Conservation (phyloP, 2,113 vertebrate species). For the Ptyas mucosa region DNA sequence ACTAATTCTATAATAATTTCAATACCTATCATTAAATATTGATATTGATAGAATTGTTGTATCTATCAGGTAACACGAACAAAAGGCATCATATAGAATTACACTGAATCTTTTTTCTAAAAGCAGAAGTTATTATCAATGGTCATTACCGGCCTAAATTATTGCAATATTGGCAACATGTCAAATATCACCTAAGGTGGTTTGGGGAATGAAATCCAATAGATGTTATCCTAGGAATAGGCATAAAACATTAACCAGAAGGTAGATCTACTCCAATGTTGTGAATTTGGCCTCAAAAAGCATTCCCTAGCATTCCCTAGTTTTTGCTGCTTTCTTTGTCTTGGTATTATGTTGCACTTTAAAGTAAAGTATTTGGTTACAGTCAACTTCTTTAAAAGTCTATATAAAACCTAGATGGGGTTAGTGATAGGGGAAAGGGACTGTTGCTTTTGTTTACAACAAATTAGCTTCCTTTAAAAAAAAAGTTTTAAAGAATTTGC, state of each 20-base stretch:
- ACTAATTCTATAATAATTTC: slow-evolving; percentile 42
- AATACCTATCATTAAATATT: background rate
- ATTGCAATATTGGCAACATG: slow-evolving; percentile 29
- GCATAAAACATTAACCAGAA: background rate
- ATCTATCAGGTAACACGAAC: slow-evolving; percentile 23
- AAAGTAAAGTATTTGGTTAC: background rate
- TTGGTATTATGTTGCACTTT: background rate
- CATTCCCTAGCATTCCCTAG: background rate
- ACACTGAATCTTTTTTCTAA: background rate
- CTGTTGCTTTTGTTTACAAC: background rate
- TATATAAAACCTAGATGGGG: background rate
- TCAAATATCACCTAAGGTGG: background rate
- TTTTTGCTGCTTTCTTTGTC: background rate
- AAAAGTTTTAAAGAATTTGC: background rate
- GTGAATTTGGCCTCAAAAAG: no score
- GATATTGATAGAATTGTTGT: slow-evolving; percentile 19
- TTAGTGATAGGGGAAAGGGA: background rate
- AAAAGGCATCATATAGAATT: slow-evolving; percentile 19
- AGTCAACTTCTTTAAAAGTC: background rate
- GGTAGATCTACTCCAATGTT: background rate
- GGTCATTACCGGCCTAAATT: slow-evolving; percentile 19
- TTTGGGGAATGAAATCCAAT: background rate
- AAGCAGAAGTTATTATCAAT: slow-evolving; percentile 16
- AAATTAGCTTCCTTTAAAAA: background rate
- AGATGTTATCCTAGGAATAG: background rate